These are phyloP conservation scores for Protophormia terraenovae DNA, from an alignment of 2,888 invertebrate genomes.

Conservation along the genomic window DNA sequence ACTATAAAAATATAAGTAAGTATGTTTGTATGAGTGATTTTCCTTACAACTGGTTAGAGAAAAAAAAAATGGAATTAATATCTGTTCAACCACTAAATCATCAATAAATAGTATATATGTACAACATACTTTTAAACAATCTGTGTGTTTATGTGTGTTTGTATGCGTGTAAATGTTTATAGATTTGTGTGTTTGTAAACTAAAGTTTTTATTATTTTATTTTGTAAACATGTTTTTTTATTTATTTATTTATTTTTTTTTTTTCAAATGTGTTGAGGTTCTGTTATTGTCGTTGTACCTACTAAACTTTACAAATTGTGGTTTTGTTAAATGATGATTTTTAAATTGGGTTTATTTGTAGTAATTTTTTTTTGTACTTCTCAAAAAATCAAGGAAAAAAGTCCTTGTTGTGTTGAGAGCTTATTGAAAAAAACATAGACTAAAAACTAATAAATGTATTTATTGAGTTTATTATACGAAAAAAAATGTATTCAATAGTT, in stretches of 20 bases:
- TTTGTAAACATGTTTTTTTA: not conserved
- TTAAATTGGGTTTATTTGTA: not conserved
- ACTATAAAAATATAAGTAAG: not conserved
- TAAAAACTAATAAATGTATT: not conserved
- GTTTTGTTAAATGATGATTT: conserved; percentile 2
- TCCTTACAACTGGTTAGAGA: not conserved
- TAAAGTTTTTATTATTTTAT: conserved; percentile 10
- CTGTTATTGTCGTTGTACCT: not conserved
- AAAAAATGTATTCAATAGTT: no score
- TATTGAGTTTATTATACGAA: not conserved
- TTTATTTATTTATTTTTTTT: not conserved
- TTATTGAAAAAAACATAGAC: not conserved
- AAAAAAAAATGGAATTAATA: conserved; percentile 21
- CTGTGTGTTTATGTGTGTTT: not conserved
- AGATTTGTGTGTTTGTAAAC: not conserved
- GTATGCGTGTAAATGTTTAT: not conserved
- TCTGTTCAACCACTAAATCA: conserved; percentile 53
- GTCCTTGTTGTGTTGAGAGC: not conserved
- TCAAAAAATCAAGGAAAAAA: not conserved
- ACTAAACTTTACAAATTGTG: conserved; percentile 21
- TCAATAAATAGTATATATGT: conserved; percentile 13
- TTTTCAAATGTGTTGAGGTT: not conserved
- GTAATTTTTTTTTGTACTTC: not conserved
- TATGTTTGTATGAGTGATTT: not conserved
- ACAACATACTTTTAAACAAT: conserved; percentile 24